Conservation (phyloP, 2,888 invertebrate genomes). For the Pristionchus fissidentatus region DNA sequence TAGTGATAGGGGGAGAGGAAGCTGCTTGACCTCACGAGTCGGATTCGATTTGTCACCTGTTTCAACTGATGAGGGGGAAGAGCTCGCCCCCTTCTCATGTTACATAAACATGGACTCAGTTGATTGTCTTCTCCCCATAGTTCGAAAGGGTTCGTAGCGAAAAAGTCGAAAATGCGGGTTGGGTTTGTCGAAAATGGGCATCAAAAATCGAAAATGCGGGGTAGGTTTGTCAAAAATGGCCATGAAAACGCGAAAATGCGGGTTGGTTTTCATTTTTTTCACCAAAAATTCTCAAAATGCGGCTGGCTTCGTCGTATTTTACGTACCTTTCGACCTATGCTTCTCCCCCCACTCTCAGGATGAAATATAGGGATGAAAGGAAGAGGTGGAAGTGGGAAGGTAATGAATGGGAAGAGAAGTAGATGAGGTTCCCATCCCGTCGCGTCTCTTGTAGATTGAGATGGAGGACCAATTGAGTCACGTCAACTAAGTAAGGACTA, state of each 20-base stretch:
- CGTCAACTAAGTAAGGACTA: constrained; percentile 27
- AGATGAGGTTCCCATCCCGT: constrained; percentile 14
- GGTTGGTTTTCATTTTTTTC: no score
- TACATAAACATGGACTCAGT: constrained; percentile 28
- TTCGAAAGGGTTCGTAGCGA: no score
- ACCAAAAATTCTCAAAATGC: no score
- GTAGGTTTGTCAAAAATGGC: no score
- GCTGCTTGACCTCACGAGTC: neutral
- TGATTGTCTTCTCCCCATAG: constrained; percentile 20
- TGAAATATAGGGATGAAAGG: neutral
- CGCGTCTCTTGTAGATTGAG: neutral
- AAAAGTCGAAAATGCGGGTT: no score
- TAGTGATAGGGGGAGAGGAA: neutral
- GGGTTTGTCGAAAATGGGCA: no score
- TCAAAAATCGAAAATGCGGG: no score
- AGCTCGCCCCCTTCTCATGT: neutral
- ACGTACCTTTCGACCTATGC: no score
- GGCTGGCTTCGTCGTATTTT: neutral
- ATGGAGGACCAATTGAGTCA: neutral
- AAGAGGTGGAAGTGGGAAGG: constrained; percentile 35
- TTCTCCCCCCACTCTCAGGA: neutral
- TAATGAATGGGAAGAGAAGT: constrained; percentile 20
- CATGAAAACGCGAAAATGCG: no score
- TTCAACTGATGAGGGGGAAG: neutral
- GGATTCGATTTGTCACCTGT: constrained; percentile 46